phyloP scores from a whole-genome alignment of 1,140 invertebrate species.

The Penaeus vannamei region DNA sequence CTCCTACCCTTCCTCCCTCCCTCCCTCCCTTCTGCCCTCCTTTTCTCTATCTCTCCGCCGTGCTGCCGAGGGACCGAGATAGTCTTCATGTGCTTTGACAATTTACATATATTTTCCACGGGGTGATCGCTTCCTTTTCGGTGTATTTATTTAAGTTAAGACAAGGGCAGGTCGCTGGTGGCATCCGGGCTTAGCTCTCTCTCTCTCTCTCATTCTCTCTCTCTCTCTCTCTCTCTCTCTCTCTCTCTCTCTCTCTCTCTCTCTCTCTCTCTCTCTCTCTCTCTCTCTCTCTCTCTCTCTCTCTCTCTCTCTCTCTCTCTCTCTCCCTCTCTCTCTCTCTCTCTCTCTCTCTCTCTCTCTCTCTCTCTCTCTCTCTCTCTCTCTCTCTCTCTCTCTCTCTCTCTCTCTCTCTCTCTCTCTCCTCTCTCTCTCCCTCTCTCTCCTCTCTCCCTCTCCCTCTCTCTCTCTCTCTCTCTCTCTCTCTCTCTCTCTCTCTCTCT shows the following conservation, averaged over 20 bases:
- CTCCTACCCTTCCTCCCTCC: neutral
- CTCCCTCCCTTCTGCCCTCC: neutral
- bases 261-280: neutral
- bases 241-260: conserved; percentile 2
- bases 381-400: neutral
- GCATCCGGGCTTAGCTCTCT: neutral
- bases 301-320: neutral
- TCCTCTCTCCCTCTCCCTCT: neutral
- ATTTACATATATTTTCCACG: too few species aligned
- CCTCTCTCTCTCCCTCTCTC: neutral
- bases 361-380: too few species aligned
- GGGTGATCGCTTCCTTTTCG: too few species aligned
- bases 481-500: conserved; percentile 24
- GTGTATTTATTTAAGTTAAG: too few species aligned
- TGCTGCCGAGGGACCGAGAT: too few species aligned
- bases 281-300: neutral
- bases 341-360: too few species aligned
- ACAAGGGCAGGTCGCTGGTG: too few species aligned
- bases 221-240: neutral
- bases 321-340: too few species aligned
- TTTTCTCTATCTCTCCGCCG: neutral
- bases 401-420: neutral
- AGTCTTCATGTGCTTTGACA: too few species aligned
- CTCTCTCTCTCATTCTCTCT: conserved; percentile 3
- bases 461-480: too few species aligned